These are phyloP conservation scores for Lineus longissimus DNA, from an alignment of 1,140 invertebrate species.

Conservation along the genomic window DNA sequence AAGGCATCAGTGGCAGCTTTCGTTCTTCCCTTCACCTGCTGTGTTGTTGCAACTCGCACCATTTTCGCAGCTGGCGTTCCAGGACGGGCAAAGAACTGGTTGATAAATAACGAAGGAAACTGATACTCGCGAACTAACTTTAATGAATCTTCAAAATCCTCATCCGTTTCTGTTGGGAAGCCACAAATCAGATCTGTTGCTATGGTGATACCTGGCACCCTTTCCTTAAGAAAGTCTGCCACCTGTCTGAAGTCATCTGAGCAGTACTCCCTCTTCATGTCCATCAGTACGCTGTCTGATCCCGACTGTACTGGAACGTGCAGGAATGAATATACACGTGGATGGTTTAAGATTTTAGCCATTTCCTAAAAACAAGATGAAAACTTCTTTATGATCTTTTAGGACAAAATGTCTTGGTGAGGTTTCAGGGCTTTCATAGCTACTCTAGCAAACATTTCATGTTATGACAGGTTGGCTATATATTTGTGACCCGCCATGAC, in stretches of 20 bases:
- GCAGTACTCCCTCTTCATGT: slow-evolving; percentile 96
- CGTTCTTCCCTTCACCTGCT: slow-evolving; percentile 84
- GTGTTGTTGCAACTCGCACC: slow-evolving; percentile 68
- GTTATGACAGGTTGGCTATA: too few relatives aligned
- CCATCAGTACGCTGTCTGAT: slow-evolving; percentile 84
- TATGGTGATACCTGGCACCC: slow-evolving; percentile 82
- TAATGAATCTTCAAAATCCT: slow-evolving; percentile 88
- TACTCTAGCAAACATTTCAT: too few relatives aligned
- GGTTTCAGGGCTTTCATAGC: too few relatives aligned
- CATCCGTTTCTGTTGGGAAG: slow-evolving; percentile 91
- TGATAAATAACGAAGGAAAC: slow-evolving; percentile 94
- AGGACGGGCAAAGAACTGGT: slow-evolving; percentile 94
- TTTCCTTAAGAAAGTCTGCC: slow-evolving; percentile 76
- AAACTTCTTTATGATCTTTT: not conserved
- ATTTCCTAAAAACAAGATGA: slow-evolving; percentile 67
- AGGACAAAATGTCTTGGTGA: too few relatives aligned
- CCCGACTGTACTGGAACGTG: slow-evolving; percentile 97
- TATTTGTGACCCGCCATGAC: too few relatives aligned
- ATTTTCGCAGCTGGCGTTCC: slow-evolving; percentile 93
- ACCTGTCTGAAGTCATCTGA: slow-evolving; percentile 83
- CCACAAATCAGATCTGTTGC: slow-evolving; percentile 98
- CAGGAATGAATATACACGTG: slow-evolving; percentile 88
- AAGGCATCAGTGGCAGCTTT: slow-evolving; percentile 87
- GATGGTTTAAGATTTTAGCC: slow-evolving; percentile 80
- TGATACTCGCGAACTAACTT: slow-evolving; percentile 78